Evolutionary conservation across 2,888 invertebrate species (phyloP), one percentile per base, ranked within the genome.

Genomic region (Drosophila rellima): DNA sequence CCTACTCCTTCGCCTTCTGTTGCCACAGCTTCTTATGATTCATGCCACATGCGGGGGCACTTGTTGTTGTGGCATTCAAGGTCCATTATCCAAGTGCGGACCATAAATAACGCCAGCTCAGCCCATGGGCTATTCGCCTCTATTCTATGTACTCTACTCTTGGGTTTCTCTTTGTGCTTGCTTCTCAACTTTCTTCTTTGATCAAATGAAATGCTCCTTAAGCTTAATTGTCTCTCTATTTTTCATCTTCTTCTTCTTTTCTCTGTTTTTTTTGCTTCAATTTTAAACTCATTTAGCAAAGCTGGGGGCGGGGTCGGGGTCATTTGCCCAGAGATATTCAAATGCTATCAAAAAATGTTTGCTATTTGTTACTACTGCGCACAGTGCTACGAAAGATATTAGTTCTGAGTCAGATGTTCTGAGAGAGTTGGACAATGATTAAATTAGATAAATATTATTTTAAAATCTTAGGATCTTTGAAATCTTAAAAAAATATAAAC

Each of bases 121-220:
- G 69, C 69, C 45, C 51, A 44, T 52, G 69, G 64, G 69, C 73
- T 20, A 42, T 51, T 45, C 33, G 8, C 39, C 29, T 10, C 11
- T 33, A 48, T 33, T 33, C 37, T 13, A 13, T 20, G 20, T 56
- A n/a, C 40, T 52, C 33, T 8, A 23, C 39, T 55, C 39, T n/a
- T 48, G 33, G 47, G 39, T 47, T 55, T 62, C 61, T 59, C 39
- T 45, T 39, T 59, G 54, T 35, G 29, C 20, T 35, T 37, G 51
- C 47, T 59, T 61, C 39, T 63, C 37, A 88, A 85, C 85, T 85
- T 85, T 85, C 85, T 88, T 80, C 81, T 33, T 54, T 33, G 76
- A 70, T 81, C 85, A 66, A 75, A 87, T 84, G 74, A 85, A 85
- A 88, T 88, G 83, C 83, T 85, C 83, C 88, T 85, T 86, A 88